These are phyloP conservation scores for Seriola aureovittata DNA, from an alignment of 2,113 vertebrate species.

Conservation along the genomic window DNA sequence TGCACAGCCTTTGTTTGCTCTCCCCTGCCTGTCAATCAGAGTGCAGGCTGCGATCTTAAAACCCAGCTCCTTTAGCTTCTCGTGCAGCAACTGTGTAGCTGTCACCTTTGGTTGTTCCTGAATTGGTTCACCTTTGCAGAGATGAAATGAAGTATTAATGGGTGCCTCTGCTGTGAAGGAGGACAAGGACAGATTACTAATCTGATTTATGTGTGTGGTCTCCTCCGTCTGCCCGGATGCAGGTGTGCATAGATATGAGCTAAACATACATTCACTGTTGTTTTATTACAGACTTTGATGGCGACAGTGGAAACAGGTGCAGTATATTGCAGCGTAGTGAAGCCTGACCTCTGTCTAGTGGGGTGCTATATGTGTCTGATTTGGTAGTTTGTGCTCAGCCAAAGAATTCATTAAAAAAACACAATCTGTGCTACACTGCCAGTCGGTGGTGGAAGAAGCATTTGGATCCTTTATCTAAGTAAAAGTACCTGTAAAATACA, in stretches of 20 bases:
- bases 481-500: not conserved
- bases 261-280: slow-evolving; percentile 12
- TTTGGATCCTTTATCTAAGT: not conserved
- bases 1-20: slow-evolving; percentile 49
- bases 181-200: slow-evolving; percentile 60
- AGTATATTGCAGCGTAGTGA: slow-evolving; percentile 39
- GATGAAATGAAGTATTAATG: slow-evolving; percentile 66
- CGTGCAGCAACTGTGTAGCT: slow-evolving; percentile 8
- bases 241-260: slow-evolving; percentile 56
- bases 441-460: not conserved
- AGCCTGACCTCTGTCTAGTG: slow-evolving; percentile 36
- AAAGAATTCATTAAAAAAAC: slow-evolving; percentile 12
- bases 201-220: slow-evolving; percentile 63
- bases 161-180: slow-evolving; percentile 49
- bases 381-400: not conserved
- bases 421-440: not conserved
- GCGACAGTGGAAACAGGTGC: slow-evolving; percentile 38
- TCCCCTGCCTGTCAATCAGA: slow-evolving; percentile 57
- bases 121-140: slow-evolving; percentile 33
- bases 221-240: slow-evolving; percentile 25
- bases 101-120: slow-evolving; percentile 46
- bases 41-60: slow-evolving; percentile 21
- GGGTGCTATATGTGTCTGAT: not conserved
- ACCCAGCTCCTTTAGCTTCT: slow-evolving; percentile 25
- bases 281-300: slow-evolving; percentile 36